Base-by-base conservation (phyloP, 1,140 invertebrate species). In the Camponotus vicinus region DNA sequence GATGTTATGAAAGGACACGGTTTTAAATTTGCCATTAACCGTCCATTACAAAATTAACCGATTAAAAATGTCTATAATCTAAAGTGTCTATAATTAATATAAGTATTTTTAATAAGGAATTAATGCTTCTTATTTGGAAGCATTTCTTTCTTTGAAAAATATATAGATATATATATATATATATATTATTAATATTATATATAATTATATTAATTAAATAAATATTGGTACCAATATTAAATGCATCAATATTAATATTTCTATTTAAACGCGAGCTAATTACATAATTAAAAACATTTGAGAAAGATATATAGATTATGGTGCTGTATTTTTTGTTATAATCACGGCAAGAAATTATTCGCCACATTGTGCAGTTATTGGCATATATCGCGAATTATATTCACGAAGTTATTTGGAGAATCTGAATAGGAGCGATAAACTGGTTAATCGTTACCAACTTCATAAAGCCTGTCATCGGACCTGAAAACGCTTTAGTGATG, bases 401-500 rank as follows among this genome's bases (percentile, higher is more conserved):
- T 55, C 34, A 40, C 15, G 21, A 9, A 80, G 49, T 80, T 80
- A 71, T 70, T 55, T 42, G 78, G 64, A 70, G 67, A 59, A 70
- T 59, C 49, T 80, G 66, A 80, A 57, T 71, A 21, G 34, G 66
- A 15, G 55, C 78, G 78, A 57, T 80, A 80, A 79, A 70, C 78
- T 71, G 78, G 49, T 80, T 80, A 71, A 80, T 80, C 34, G 66
- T 37, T 80, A 69, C 66, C 37, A 59, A 71, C 49, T 80, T 80
- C 66, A 80, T 71, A 80, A 71, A 80, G 66, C 78, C 49, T 71
- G 78, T 71, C 77, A 80, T 70, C 66, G 66, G 49, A 57, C 45
- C 49, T 80, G 78, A 80, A 70, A 80, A 71, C 66, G 52, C 49
- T 71, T 57, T 21, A 32, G 37, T 9, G 78, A 80, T 71, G 78